Evolutionary conservation across 2,888 invertebrate species (phyloP), one percentile per base, ranked within the genome.

Genomic region (Standfussiana lucernea): DNA sequence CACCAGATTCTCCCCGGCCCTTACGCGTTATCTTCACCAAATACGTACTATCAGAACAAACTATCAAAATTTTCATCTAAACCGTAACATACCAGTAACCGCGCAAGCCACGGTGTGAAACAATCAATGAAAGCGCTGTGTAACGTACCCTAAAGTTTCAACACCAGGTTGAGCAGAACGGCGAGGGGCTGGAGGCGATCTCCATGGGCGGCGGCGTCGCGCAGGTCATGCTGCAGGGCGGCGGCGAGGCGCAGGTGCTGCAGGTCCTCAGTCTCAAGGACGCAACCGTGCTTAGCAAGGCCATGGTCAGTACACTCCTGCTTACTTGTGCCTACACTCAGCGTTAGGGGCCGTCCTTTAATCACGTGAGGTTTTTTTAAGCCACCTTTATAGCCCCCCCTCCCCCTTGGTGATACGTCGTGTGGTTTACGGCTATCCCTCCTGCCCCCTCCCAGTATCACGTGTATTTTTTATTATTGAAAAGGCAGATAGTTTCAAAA

Each of bases 251-350:
- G 64, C 98, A 98, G 95, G 98, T 97, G 87, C 97, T 98, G 91
- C 98, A 98, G 95, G 98, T 99, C 89, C 97, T 99, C 91, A 98
- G 98, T 79, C 97, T 98, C 84, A 98, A 98, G 96, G 98, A 99
- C 94, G 98, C 98, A 85, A 98, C 98, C 81, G 98, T 97, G 81
- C 97, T 98, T 87, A 98, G 98, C 89, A 98, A 98, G 95, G 98
- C 98, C 75, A 98, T 98, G 98, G 98, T 95, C 65, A 81, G 86
- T 80, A 64, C 47, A 50, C 32, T n/a, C 15, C 28, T 28, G 24
- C 35, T 56, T 40, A 40, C 5, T 13, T 40, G 21, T 10, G 24
- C 32, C 8, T 50, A 35, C 32, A 35, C 47, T 35, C 18, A n/a
- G 15, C 15, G 32, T 35, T 47, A 32, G 21, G n/a, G n/a, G n/a